These are phyloP conservation scores for Xestia rhomboidea DNA, from an alignment of 2,888 invertebrate genomes.

Conservation along the genomic window DNA sequence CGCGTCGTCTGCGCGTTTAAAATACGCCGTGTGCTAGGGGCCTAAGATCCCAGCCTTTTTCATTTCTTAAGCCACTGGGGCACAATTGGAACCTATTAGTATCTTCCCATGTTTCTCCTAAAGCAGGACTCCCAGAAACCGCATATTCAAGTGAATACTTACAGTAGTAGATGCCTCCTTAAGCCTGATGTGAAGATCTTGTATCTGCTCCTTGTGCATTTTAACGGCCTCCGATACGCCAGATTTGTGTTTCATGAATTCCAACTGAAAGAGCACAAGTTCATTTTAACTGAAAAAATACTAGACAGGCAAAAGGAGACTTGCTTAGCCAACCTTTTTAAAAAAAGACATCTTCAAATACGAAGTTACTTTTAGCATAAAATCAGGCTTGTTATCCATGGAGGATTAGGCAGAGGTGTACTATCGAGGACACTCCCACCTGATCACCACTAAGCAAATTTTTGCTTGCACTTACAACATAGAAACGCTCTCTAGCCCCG, in stretches of 20 bases:
- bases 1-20: too few relatives aligned
- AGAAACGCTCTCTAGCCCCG: too few relatives aligned
- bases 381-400: not conserved
- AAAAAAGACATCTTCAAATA: not conserved
- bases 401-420: too few relatives aligned
- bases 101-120: not conserved
- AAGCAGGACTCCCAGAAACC: too few relatives aligned
- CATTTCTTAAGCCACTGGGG: not conserved
- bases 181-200: slow-evolving; percentile 80
- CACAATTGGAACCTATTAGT: not conserved
- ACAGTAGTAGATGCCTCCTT: slow-evolving; percentile 84
- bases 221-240: slow-evolving; percentile 77
- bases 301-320: not conserved
- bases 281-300: not conserved
- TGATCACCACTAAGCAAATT: too few relatives aligned
- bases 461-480: too few relatives aligned
- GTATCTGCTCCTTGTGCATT: slow-evolving; percentile 82
- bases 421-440: too few relatives aligned
- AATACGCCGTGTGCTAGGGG: too few relatives aligned
- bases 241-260: slow-evolving; percentile 81
- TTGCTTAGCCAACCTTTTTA: not conserved
- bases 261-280: slow-evolving; percentile 75
- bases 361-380: not conserved
- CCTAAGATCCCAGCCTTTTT: not conserved
- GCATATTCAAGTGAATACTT: slow-evolving; percentile 55